Evolutionary conservation across 2,113 vertebrate species (phyloP).

Genomic region (Antechinus flavipes): DNA sequence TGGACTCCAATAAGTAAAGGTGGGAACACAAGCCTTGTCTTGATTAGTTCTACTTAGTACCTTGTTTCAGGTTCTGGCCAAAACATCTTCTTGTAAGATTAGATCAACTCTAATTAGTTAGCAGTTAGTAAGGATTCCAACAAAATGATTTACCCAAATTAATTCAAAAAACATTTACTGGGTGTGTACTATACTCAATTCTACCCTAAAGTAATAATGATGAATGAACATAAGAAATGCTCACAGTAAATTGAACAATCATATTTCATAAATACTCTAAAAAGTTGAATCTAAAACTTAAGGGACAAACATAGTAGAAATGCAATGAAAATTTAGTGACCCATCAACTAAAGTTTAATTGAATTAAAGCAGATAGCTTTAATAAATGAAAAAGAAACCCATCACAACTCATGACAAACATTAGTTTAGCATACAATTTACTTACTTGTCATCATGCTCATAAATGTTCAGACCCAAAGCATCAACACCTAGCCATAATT

Average conservation of each 20-base stretch:
- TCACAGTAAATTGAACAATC: conserved; percentile 3
- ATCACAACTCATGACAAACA: conserved; percentile 15
- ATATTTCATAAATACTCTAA: conserved; percentile 32
- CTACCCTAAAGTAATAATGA: not conserved
- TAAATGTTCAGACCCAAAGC: conserved; percentile 98
- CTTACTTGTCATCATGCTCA: conserved; percentile 98
- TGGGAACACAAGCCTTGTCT: no score
- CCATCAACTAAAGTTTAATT: conserved; percentile 31
- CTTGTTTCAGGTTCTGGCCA: no score
- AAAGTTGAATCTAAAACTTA: conserved; percentile 32
- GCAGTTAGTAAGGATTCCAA: no score
- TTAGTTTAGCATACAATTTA: conserved; percentile 40
- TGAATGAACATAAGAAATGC: not conserved
- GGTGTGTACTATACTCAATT: not conserved
- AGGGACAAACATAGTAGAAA: conserved; percentile 3
- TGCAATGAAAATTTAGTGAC: not conserved
- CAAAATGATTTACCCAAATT: not conserved
- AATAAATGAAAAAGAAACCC: not conserved
- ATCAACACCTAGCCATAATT: conserved; percentile 97
- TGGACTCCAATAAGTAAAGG: no score
- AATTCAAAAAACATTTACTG: not conserved
- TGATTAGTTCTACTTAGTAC: no score
- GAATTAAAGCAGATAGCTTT: not conserved
- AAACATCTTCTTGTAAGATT: no score
- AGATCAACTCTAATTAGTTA: no score